These are phyloP conservation scores for Fistularia tabacaria DNA, from an alignment of 2,797 vertebrate genomes.

Conservation along the genomic window DNA sequence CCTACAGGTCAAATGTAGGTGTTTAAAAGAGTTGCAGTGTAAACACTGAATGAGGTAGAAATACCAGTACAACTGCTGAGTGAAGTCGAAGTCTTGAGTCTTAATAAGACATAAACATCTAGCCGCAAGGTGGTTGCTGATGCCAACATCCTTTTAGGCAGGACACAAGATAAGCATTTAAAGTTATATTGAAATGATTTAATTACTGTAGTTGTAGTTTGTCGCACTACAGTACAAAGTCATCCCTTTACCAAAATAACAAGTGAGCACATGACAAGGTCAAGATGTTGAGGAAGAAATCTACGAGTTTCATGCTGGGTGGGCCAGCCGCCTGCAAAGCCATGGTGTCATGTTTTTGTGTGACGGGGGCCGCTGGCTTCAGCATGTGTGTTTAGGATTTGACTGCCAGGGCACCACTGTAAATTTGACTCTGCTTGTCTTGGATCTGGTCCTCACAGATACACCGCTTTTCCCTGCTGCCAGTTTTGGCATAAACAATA, in stretches of 20 bases:
- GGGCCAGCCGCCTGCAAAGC: conserved; percentile 9
- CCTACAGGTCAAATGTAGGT: not conserved
- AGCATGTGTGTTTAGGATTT: conserved; percentile 41
- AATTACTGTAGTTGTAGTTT: too few species aligned
- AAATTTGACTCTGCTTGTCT: conserved; percentile 53
- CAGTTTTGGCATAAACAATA: conserved; percentile 35
- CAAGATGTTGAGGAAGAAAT: conserved; percentile 11
- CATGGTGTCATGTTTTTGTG: conserved; percentile 34
- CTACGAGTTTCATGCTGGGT: conserved; percentile 21
- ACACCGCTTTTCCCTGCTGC: conserved; percentile 23
- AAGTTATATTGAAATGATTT: not conserved
- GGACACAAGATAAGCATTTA: not conserved
- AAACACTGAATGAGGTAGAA: not conserved
- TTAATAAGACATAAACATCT: not conserved
- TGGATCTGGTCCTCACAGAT: conserved; percentile 45
- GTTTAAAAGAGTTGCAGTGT: not conserved
- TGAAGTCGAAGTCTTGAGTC: not conserved
- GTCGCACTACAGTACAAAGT: not conserved
- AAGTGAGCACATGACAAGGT: conserved; percentile 1
- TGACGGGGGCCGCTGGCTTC: conserved; percentile 31
- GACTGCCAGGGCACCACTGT: conserved; percentile 37
- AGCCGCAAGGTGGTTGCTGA: not conserved
- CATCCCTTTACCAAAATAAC: not conserved
- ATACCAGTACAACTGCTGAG: not conserved
- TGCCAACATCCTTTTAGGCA: not conserved